Evolutionary conservation across 2,888 invertebrate genomes (phyloP).

Genomic region (Pristionchus maxplancki): DNA sequence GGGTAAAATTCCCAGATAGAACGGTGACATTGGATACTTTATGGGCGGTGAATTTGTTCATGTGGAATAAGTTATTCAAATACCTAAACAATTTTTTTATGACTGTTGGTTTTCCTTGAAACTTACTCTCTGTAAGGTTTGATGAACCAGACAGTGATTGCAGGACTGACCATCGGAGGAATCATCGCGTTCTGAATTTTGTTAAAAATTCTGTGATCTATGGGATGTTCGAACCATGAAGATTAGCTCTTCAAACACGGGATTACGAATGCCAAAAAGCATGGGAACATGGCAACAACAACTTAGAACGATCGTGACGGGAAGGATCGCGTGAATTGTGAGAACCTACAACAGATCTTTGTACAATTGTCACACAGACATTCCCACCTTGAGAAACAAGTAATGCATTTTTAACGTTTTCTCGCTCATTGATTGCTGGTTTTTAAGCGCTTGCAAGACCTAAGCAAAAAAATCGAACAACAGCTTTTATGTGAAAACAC

Average conservation of each 20-base stretch:
- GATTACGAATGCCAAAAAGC: neutral
- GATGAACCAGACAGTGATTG: neutral
- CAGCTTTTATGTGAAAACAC: neutral
- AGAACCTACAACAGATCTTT: neutral
- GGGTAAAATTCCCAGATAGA: no score
- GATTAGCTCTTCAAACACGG: neutral
- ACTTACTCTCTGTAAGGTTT: neutral
- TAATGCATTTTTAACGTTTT: neutral
- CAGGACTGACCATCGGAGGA: neutral
- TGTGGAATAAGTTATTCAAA: no score
- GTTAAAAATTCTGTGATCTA: no score
- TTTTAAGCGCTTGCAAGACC: neutral
- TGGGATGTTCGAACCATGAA: no score
- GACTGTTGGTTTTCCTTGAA: neutral
- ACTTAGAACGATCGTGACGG: neutral
- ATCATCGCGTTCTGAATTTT: neutral
- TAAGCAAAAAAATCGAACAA: neutral
- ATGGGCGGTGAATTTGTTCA: no score
- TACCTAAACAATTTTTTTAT: no score
- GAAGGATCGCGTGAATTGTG: neutral
- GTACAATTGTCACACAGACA: no score
- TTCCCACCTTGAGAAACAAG: neutral
- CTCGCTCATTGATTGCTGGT: neutral
- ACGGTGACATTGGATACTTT: no score
- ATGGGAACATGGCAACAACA: neutral